These are phyloP conservation scores for Lamellibrachia satsuma DNA, from an alignment of 2,888 invertebrate species.

Conservation along the genomic window DNA sequence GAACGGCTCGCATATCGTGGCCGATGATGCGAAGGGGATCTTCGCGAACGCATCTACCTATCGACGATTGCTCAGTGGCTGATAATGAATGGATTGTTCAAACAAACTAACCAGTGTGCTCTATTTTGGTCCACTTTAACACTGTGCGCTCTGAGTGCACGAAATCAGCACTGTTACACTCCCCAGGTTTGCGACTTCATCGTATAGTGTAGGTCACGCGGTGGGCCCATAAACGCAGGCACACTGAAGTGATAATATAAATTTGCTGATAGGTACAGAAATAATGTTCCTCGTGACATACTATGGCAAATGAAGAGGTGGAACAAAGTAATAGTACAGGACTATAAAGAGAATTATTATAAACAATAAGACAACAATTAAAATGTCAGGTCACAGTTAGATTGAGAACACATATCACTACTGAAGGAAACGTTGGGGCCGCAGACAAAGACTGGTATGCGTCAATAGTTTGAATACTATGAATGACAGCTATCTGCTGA, in stretches of 20 bases:
- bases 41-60: neutral
- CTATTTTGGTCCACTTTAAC: neutral
- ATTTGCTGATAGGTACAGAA: too few relatives aligned
- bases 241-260: too few relatives aligned
- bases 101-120: neutral
- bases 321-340: too few relatives aligned
- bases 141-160: neutral
- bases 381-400: too few relatives aligned
- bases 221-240: neutral
- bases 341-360: too few relatives aligned
- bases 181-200: neutral
- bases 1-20: neutral
- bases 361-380: too few relatives aligned
- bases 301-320: too few relatives aligned
- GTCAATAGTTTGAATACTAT: too few relatives aligned
- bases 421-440: too few relatives aligned
- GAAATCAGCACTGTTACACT: neutral
- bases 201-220: neutral
- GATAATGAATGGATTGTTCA: conserved; percentile 9
- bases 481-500: neutral
- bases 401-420: too few relatives aligned
- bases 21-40: neutral
- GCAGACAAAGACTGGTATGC: too few relatives aligned
- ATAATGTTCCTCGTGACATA: too few relatives aligned
- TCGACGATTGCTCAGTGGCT: neutral